phyloP scores from a whole-genome alignment of 2,113 vertebrate genomes.

The Micromys minutus region DNA sequence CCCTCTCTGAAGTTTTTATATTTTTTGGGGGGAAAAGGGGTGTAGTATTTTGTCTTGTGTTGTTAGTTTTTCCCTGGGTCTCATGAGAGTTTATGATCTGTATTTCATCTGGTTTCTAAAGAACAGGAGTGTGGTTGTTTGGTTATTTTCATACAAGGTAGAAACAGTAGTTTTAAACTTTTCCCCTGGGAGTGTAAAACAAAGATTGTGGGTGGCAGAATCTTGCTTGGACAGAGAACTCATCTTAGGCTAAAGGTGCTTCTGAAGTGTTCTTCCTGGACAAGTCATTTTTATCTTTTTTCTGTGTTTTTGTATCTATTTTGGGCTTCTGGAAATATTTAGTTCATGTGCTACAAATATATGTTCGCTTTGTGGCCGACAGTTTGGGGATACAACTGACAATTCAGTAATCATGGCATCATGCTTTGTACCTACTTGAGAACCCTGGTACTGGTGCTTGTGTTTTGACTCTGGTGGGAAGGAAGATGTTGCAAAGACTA shows the following conservation, averaged over 20 bases:
- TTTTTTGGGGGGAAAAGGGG: too few species aligned
- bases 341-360: not conserved
- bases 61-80: not conserved
- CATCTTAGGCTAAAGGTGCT: not conserved
- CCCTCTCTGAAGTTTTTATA: not conserved
- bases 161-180: not conserved
- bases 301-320: not conserved
- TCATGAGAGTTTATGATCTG: not conserved
- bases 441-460: accelerated
- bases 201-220: too few species aligned
- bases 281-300: not conserved
- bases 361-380: not conserved
- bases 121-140: not conserved
- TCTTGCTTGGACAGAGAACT: not conserved
- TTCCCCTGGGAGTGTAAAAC: not conserved
- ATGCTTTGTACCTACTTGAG: not conserved
- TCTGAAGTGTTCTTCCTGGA: not conserved
- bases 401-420: not conserved
- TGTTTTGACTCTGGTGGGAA: not conserved
- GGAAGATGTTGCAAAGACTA: not conserved
- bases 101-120: not conserved
- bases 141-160: not conserved
- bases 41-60: not conserved
- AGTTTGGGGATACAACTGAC: not conserved
- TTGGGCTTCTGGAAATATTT: not conserved